A percentile compares a stretch with the other conserved stretches of the same genome.
Evolutionary conservation across 2,888 invertebrate genomes (phyloP).

Genomic region (Iphiclides podalirius): DNA sequence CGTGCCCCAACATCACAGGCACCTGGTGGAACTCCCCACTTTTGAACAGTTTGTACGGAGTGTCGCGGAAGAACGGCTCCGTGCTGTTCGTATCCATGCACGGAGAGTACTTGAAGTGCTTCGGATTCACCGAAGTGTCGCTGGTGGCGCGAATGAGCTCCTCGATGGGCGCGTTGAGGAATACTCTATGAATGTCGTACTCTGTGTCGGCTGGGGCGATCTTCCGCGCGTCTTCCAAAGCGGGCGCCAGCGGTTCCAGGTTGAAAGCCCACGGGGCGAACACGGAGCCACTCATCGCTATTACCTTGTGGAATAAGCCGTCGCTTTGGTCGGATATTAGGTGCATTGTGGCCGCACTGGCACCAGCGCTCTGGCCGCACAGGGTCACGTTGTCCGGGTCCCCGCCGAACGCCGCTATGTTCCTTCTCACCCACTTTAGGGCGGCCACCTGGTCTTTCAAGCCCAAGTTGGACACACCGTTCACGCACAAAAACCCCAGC

Average conservation of each 20-base stretch:
- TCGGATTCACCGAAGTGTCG: slow-evolving; percentile 53
- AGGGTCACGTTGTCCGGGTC: slow-evolving; percentile 69
- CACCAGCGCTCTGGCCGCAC: slow-evolving; percentile 68
- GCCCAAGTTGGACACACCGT: slow-evolving; percentile 61
- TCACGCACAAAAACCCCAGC: slow-evolving; percentile 62
- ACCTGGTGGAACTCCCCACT: slow-evolving; percentile 59
- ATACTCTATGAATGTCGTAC: slow-evolving; percentile 46
- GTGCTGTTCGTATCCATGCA: slow-evolving; percentile 54
- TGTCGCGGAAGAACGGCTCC: slow-evolving; percentile 58
- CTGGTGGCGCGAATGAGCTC: slow-evolving; percentile 47
- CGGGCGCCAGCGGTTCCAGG: slow-evolving; percentile 43
- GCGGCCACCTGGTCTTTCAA: slow-evolving; percentile 68
- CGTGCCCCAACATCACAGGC: slow-evolving; percentile 57
- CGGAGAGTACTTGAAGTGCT: slow-evolving; percentile 63
- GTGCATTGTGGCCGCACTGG: slow-evolving; percentile 60
- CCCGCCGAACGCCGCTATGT: slow-evolving; percentile 64
- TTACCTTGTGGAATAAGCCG: slow-evolving; percentile 64
- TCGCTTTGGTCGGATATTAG: slow-evolving; percentile 52
- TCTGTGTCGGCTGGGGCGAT: slow-evolving; percentile 39
- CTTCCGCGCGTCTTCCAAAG: slow-evolving; percentile 54
- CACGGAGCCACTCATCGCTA: slow-evolving; percentile 60
- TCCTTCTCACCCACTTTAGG: slow-evolving; percentile 60
- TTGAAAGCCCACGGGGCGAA: slow-evolving; percentile 66
- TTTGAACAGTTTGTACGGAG: slow-evolving; percentile 56
- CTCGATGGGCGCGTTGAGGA: slow-evolving; percentile 41